Conservation (phyloP, 92 coral and sea anemone genomes). For the Phymanthus crucifer region DNA sequence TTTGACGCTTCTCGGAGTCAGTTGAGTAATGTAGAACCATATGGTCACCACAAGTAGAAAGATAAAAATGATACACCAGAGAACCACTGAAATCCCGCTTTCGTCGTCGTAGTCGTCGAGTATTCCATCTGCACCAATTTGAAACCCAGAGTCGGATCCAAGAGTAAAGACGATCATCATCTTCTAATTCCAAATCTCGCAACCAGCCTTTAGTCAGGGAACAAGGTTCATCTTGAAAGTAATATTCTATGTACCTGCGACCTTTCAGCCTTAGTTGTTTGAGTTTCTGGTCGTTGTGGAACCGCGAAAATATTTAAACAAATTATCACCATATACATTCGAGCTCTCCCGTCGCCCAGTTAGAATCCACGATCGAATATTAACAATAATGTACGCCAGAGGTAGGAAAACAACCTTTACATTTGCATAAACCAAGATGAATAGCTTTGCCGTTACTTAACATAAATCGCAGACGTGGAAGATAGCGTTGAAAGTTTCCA, state of each 20-base stretch:
- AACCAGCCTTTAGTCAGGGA: not conserved
- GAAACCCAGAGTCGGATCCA: conserved; percentile 31
- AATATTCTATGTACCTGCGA: not conserved
- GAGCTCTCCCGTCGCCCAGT: not conserved
- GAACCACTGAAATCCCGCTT: conserved; percentile 64
- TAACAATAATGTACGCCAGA: not conserved
- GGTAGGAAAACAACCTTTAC: not conserved
- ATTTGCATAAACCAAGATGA: conserved; percentile 5
- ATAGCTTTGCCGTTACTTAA: not conserved
- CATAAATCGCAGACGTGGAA: not conserved
- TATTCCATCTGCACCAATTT: conserved; percentile 22
- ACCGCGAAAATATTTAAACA: conserved; percentile 7
- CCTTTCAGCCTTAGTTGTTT: not conserved
- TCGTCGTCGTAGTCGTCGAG: conserved; percentile 38
- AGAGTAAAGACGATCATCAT: conserved; percentile 22
- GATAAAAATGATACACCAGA: conserved; percentile 73
- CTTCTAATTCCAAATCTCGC: not conserved
- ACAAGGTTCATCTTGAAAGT: not conserved
- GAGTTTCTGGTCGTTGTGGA: not conserved
- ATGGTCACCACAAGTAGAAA: conserved; percentile 67
- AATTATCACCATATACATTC: not conserved
- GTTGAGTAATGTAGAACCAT: conserved; percentile 76
- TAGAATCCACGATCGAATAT: not conserved
- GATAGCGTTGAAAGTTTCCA: not conserved
- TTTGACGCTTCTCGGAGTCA: conserved; percentile 52